A percentile compares a stretch with the other conserved stretches of the same genome.
Conservation (phyloP, 1,140 invertebrate species). For the Zaprionus camerounensis region DNA sequence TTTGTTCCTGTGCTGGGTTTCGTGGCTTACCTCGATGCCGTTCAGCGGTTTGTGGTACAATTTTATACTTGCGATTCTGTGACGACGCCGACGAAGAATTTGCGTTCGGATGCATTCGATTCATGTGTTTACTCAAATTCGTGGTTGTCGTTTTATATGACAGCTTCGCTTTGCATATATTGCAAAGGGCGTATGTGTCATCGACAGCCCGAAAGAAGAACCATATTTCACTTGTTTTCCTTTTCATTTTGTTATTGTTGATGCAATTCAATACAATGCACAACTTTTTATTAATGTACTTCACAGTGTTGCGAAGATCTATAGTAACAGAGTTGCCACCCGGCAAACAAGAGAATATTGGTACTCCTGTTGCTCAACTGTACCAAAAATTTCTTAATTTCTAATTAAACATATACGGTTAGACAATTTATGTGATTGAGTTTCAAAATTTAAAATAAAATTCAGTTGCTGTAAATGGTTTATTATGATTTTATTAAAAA, state of each 20-base stretch:
- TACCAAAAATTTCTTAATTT: not conserved
- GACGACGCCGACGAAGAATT: slow-evolving; percentile 22
- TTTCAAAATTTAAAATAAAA: not conserved
- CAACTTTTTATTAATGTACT: slow-evolving; percentile 30
- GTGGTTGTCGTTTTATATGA: slow-evolving; percentile 73
- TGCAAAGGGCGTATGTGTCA: slow-evolving; percentile 66
- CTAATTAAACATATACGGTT: not conserved
- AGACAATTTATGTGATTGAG: not conserved
- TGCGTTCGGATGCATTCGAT: slow-evolving; percentile 67
- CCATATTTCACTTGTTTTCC: slow-evolving; percentile 72
- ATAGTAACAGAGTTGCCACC: not conserved
- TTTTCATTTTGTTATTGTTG: slow-evolving; percentile 57
- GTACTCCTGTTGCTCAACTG: not conserved
- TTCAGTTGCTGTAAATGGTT: not conserved
- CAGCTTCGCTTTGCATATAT: slow-evolving; percentile 70
- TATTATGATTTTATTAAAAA: not conserved
- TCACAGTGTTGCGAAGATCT: slow-evolving; percentile 24
- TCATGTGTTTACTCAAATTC: slow-evolving; percentile 72
- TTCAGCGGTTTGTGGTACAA: slow-evolving; percentile 28
- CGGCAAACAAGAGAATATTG: not conserved
- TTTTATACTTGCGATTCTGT: slow-evolving; percentile 56
- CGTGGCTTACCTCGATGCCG: slow-evolving; percentile 63
- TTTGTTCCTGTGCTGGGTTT: slow-evolving; percentile 57
- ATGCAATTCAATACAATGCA: slow-evolving; percentile 29
- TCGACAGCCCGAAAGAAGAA: slow-evolving; percentile 67